Evolutionary conservation across 2,113 vertebrate species (phyloP), one percentile per base, ranked within the genome.

Genomic region (Orthonyx spaldingii): DNA sequence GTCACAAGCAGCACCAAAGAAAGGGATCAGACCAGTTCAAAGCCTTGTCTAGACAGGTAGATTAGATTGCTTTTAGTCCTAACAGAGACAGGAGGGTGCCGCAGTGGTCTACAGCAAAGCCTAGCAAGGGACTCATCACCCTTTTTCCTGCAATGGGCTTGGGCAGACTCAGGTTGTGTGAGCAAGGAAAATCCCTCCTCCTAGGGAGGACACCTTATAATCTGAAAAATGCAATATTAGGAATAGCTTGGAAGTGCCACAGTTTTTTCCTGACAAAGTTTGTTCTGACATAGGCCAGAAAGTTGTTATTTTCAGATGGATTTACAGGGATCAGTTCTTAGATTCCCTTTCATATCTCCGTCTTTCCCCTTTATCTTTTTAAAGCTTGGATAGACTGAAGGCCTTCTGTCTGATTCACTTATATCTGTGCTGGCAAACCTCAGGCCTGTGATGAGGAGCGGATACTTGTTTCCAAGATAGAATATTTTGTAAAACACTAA

Each of bases 21-120:
- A 68, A 84, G 74, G 94, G 89, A 94, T 91, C 87, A 96, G 93
- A 95, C 89, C 75, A 65, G 81, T 82, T 83, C 75, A 97, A 97
- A 96, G 94, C 92, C 80, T 91, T 92, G 95, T 94, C 93, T 94
- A 96, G 96, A 96, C 95, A 93, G 94, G 89, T 89, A 95, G 94
- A 97, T 97, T 94, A 97, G 81, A 95, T 86, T 96, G 82, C 88
- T 79, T 94, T 97, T 75, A 57, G 27, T 89, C 35, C 65, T 92
- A 77, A 64, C 63, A 90, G 84, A 93, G 63, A 50, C 61, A 82
- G 52, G 41, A 95, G 66, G 37, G 56, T 94, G 69, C 61, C 0
- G 0, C 72, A 72, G 50, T 30, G 20, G 65, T 92, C 96, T 88
- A 49, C 47, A 89, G 66, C 79, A 95, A 91, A 95, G 41, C 42